Evolutionary conservation across 2,797 vertebrate genomes (phyloP).

Genomic region (Fratercula arctica): DNA sequence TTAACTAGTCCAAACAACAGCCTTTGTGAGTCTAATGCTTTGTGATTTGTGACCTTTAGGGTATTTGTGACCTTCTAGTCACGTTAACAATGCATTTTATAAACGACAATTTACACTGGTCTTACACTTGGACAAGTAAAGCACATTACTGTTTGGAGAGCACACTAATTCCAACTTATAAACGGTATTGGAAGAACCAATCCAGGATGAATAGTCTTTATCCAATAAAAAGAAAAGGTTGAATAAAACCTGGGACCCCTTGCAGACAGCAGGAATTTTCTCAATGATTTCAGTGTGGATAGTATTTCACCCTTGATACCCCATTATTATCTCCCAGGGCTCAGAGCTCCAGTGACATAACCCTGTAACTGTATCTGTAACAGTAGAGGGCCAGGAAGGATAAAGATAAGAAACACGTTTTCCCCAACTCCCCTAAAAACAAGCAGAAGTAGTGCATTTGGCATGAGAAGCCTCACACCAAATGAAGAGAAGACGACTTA

Average conservation of each 20-base stretch:
- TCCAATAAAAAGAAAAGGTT: background rate
- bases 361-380: constrained; percentile 6
- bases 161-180: background rate
- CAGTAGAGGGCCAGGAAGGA: background rate
- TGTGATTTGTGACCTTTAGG: background rate
- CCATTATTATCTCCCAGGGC: background rate
- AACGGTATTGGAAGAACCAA: background rate
- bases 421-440: background rate
- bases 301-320: background rate
- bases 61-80: background rate
- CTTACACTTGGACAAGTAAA: background rate
- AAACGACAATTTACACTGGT: background rate
- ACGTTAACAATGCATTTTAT: background rate
- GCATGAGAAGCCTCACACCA: background rate
- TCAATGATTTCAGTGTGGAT: background rate
- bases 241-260: background rate
- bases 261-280: background rate
- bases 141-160: background rate
- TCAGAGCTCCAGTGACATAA: background rate
- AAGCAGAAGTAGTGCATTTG: background rate
- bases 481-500: background rate
- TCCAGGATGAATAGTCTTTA: background rate
- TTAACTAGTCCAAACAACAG: background rate
- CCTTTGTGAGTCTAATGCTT: background rate
- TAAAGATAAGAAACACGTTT: background rate